phyloP scores from a whole-genome alignment of 2,888 invertebrate species.

The Anarsia innoxiella region DNA sequence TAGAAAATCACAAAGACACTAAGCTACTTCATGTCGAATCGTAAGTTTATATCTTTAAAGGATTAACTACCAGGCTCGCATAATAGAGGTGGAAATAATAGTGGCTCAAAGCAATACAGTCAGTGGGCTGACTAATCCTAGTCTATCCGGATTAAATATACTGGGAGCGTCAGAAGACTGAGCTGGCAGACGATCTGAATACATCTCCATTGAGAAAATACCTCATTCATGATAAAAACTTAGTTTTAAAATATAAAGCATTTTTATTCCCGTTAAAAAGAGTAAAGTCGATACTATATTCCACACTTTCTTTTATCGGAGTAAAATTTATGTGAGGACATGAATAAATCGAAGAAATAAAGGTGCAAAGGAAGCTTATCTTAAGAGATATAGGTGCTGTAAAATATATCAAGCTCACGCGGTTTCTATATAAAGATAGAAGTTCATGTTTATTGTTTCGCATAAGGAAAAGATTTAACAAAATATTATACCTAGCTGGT shows the following conservation, averaged over 20 bases:
- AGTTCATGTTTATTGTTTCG: slow-evolving; percentile 24
- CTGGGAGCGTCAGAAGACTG: slow-evolving; percentile 18
- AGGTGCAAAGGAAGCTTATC: slow-evolving; percentile 56
- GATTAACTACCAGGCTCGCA: slow-evolving; percentile 7
- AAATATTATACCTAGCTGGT: too few relatives aligned
- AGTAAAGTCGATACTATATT: slow-evolving; percentile 15
- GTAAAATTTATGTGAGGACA: slow-evolving; percentile 59
- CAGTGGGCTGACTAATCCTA: slow-evolving; percentile 23
- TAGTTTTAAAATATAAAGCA: slow-evolving; percentile 2
- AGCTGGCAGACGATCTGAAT: slow-evolving; percentile 16
- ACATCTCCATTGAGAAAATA: slow-evolving; percentile 2
- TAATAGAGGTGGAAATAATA: slow-evolving; percentile 13
- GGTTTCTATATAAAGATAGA: slow-evolving; percentile 27
- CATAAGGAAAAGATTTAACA: slow-evolving; percentile 9
- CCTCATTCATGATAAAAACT: background rate
- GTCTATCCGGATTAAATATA: slow-evolving; percentile 32
- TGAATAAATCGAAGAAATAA: slow-evolving; percentile 67
- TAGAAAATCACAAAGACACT: background rate
- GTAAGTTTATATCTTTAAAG: background rate
- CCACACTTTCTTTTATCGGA: slow-evolving; percentile 26
- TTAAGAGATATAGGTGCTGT: slow-evolving; percentile 57
- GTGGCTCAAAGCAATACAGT: slow-evolving; percentile 13
- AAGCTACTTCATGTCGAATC: too few relatives aligned
- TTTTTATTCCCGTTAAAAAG: slow-evolving; percentile 1
- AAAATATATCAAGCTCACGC: slow-evolving; percentile 47